These are phyloP conservation scores for Phania funesta DNA, from an alignment of 2,888 invertebrate species.

Conservation along the genomic window DNA sequence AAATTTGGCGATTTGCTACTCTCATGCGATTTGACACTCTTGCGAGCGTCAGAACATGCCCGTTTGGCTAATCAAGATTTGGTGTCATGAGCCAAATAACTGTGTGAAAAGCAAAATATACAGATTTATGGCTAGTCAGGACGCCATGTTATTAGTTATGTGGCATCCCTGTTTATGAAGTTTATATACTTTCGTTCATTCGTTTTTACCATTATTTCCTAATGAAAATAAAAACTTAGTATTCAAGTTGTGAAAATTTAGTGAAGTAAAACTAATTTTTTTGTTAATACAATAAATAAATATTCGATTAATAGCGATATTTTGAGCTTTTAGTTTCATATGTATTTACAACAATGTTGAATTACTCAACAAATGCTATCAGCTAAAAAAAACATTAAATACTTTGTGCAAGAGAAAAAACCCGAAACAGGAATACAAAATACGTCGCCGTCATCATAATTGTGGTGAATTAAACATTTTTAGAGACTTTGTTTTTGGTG, in stretches of 20 bases:
- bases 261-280: slow-evolving; percentile 44
- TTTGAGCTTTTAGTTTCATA: too few relatives aligned
- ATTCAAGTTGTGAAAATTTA: slow-evolving; percentile 30
- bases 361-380: too few relatives aligned
- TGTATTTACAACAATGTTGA: too few relatives aligned
- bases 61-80: too few relatives aligned
- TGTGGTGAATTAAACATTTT: slow-evolving; percentile 68
- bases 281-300: neutral
- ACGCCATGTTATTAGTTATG: neutral
- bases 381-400: neutral
- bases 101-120: too few relatives aligned
- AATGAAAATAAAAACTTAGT: slow-evolving; percentile 28
- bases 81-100: too few relatives aligned
- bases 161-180: slow-evolving; percentile 45
- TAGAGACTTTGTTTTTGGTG: slow-evolving; percentile 25
- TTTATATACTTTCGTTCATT: slow-evolving; percentile 44
- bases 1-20: too few relatives aligned
- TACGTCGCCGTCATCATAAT: slow-evolving; percentile 76
- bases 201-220: slow-evolving; percentile 57
- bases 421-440: slow-evolving; percentile 65
- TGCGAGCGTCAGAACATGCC: too few relatives aligned
- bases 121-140: too few relatives aligned
- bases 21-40: too few relatives aligned
- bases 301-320: too few relatives aligned
- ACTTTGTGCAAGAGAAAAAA: slow-evolving; percentile 63